Percentiles rank a stretch among this genome's conserved stretches.
Evolutionary conservation across 2,113 vertebrate species (phyloP).

Genomic region (Grus americana): DNA sequence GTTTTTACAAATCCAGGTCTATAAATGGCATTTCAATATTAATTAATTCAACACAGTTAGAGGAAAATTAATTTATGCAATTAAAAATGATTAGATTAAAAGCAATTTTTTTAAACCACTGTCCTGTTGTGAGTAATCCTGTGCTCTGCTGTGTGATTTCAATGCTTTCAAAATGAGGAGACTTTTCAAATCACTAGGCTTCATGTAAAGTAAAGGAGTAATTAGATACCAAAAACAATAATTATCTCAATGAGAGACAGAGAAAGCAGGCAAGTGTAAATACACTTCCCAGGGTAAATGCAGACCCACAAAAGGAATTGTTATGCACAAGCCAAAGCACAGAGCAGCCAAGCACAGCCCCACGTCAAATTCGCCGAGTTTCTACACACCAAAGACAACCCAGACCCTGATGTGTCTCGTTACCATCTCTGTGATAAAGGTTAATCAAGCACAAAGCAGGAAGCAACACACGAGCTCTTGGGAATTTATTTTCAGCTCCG

Average conservation of each 20-base stretch:
- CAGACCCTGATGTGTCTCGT: constrained; percentile 13
- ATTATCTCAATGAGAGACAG: constrained; percentile 23
- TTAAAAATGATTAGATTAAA: constrained; percentile 60
- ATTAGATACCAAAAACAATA: constrained; percentile 27
- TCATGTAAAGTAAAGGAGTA: constrained; percentile 38
- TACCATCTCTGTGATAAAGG: constrained; percentile 51
- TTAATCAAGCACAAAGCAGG: constrained; percentile 52
- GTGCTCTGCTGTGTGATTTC: background rate
- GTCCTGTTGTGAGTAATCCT: background rate
- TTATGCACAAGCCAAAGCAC: constrained; percentile 5
- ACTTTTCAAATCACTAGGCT: constrained; percentile 9
- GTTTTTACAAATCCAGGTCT: background rate
- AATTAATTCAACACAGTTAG: constrained; percentile 7
- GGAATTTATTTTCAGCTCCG: background rate
- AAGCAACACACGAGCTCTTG: background rate
- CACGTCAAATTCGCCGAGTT: background rate
- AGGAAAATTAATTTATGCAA: constrained; percentile 33
- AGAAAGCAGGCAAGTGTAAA: constrained; percentile 5
- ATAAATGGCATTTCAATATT: background rate
- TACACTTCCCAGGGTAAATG: background rate
- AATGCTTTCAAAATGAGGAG: background rate
- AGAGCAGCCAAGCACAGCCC: constrained; percentile 46
- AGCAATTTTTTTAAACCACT: background rate
- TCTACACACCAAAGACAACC: background rate
- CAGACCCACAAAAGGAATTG: background rate